These are phyloP conservation scores for Dasysyrphus albostriatus DNA, from an alignment of 2,888 invertebrate genomes.

Conservation along the genomic window DNA sequence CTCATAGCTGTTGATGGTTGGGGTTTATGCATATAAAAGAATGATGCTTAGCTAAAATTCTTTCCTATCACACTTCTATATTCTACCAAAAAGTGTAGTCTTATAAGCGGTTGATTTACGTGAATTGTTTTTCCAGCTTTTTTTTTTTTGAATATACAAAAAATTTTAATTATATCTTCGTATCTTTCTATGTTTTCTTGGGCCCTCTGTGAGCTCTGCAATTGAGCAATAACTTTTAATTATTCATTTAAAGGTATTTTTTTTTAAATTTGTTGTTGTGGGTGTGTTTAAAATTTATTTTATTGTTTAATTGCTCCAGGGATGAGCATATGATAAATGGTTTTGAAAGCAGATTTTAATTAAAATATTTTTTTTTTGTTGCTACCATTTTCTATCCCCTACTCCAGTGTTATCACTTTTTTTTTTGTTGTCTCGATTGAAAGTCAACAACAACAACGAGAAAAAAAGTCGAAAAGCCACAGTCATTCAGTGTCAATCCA, in stretches of 20 bases:
- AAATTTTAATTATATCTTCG: conserved; percentile 62
- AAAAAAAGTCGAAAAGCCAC: conserved; percentile 53
- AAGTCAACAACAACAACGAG: conserved; percentile 40
- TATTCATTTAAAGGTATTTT: conserved; percentile 59
- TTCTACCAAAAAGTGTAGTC: conserved; percentile 23
- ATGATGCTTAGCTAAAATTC: background rate
- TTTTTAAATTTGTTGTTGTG: background rate
- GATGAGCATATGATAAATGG: conserved; percentile 69
- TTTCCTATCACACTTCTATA: background rate
- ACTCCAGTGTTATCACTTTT: conserved; percentile 6
- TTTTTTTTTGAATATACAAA: background rate
- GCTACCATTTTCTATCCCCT: background rate
- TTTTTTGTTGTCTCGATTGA: conserved; percentile 54
- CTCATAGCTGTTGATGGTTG: background rate
- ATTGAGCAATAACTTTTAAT: conserved; percentile 67
- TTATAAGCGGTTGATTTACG: conserved; percentile 68
- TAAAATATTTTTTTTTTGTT: conserved; percentile 56
- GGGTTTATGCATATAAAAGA: conserved; percentile 29
- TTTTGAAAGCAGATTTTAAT: conserved; percentile 63
- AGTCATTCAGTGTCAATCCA: conserved; percentile 74
- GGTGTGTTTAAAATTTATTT: conserved; percentile 54
- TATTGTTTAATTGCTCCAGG: conserved; percentile 70
- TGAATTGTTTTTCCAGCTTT: conserved; percentile 58
- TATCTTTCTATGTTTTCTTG: background rate
- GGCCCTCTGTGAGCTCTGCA: background rate